Conservation (phyloP, 2,113 vertebrate species). For the Ibidorhyncha struthersii region DNA sequence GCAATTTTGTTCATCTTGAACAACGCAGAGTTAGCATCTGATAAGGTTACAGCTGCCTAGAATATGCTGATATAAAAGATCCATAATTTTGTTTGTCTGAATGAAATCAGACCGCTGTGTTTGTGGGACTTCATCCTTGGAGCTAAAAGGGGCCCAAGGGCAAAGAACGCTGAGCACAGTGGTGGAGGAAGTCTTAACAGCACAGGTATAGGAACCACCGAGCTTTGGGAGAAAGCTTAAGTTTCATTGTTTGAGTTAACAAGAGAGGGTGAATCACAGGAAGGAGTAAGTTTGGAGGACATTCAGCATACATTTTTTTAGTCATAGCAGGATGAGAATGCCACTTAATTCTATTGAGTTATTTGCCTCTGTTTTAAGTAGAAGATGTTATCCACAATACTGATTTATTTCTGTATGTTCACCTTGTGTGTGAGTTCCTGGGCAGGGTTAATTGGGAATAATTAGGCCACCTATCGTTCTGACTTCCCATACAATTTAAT, state of each 20-base stretch:
- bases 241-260: neutral
- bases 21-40: neutral
- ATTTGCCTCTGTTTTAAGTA: neutral
- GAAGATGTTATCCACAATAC: neutral
- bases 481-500: constrained; percentile 28
- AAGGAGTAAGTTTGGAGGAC: neutral
- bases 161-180: neutral
- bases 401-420: neutral
- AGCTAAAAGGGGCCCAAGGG: neutral
- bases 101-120: neutral
- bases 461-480: neutral
- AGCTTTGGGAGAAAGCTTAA: neutral
- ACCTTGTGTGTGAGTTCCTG: neutral
- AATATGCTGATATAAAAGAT: neutral
- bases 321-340: neutral
- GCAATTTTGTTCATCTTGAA: neutral
- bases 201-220: neutral
- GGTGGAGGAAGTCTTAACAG: neutral
- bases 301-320: neutral
- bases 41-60: neutral
- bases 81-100: neutral
- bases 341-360: neutral
- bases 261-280: neutral
- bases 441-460: constrained; percentile 25
- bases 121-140: neutral